Percentiles rank a stretch among this genome's conserved stretches.
Conservation (phyloP, 2,888 invertebrate genomes). For the Diloba caeruleocephala region DNA sequence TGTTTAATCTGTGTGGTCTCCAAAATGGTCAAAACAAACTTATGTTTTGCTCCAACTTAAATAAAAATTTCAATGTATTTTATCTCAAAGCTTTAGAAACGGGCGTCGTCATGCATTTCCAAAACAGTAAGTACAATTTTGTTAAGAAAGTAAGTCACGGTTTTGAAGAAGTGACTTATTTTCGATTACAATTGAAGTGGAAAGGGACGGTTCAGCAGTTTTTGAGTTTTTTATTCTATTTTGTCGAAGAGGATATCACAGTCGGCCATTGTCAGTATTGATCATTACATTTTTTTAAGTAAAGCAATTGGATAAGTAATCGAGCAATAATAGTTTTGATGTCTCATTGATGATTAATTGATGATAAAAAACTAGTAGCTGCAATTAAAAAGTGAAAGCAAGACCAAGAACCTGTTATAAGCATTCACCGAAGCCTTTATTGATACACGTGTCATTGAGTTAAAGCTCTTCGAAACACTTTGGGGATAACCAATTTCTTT, state of each 20-base stretch:
- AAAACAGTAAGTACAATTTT: slow-evolving; percentile 46
- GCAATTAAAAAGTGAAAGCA: slow-evolving; percentile 12
- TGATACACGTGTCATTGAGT: neutral
- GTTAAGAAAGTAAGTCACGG: slow-evolving; percentile 74
- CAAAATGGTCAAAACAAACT: slow-evolving; percentile 7
- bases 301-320: slow-evolving; percentile 48
- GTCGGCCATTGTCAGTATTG: slow-evolving; percentile 37
- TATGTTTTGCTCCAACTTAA: slow-evolving; percentile 5
- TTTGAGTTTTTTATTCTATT: slow-evolving; percentile 31
- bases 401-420: neutral
- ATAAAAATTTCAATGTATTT: slow-evolving; percentile 4
- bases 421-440: neutral
- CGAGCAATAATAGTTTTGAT: slow-evolving; percentile 44
- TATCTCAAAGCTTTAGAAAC: slow-evolving; percentile 9
- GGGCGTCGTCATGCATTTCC: slow-evolving; percentile 12
- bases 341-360: slow-evolving; percentile 46
- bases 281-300: slow-evolving; percentile 28
- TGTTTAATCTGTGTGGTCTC: slow-evolving; percentile 54
- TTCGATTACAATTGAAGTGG: slow-evolving; percentile 70
- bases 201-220: slow-evolving; percentile 74
- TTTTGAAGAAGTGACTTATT: slow-evolving; percentile 61
- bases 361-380: slow-evolving; percentile 20
- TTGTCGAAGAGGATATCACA: slow-evolving; percentile 37
- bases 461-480: neutral
- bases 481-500: too few relatives aligned